Percentiles rank a stretch among this genome's conserved stretches.
Conservation (phyloP, 2,888 invertebrate species). For the Sycophila texana region DNA sequence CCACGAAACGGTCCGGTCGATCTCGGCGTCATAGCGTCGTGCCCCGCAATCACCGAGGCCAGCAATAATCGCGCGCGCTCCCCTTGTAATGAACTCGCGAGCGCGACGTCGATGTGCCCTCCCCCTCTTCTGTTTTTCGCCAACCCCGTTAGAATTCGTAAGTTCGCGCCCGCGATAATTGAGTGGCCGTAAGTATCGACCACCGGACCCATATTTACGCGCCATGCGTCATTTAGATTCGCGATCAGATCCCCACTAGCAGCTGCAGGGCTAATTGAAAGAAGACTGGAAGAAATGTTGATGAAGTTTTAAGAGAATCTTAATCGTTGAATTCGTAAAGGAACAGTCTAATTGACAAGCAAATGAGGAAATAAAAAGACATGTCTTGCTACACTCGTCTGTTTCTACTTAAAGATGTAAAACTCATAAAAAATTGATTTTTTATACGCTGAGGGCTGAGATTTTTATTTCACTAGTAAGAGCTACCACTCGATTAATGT, state of each 20-base stretch:
- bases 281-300: not conserved
- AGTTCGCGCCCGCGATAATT: not conserved
- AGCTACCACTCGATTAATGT: too few relatives aligned
- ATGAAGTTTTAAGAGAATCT: too few relatives aligned
- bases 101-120: not conserved
- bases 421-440: too few relatives aligned
- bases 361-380: too few relatives aligned
- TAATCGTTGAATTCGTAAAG: too few relatives aligned
- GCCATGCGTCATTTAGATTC: not conserved
- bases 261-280: not conserved
- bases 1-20: not conserved
- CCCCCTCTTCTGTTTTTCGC: too few relatives aligned
- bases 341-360: too few relatives aligned
- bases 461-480: too few relatives aligned
- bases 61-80: not conserved
- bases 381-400: too few relatives aligned
- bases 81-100: conserved; percentile 9
- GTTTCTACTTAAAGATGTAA: too few relatives aligned
- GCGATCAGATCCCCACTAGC: not conserved
- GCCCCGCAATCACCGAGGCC: not conserved
- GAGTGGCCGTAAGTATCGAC: not conserved
- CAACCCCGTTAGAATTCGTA: not conserved
- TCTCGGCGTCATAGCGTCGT: not conserved
- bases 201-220: not conserved
- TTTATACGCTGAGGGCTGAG: too few relatives aligned